Evolutionary conservation across 2,888 invertebrate species (phyloP).

Genomic region (Cylindroiulus punctatus): DNA sequence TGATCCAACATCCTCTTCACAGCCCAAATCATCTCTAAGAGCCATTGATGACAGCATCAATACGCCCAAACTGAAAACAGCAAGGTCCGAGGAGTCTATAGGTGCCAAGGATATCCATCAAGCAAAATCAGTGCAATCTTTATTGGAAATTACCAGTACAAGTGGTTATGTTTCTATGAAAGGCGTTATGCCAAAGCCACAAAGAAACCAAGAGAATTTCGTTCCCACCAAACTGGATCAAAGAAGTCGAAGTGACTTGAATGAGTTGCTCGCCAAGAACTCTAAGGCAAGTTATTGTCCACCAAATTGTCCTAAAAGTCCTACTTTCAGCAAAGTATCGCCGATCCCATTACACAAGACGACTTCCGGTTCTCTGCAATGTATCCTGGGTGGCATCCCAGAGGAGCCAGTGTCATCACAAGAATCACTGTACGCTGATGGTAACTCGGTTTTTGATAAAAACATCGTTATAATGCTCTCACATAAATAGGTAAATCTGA

Average conservation of each 20-base stretch:
- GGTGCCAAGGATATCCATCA: background rate
- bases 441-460: background rate
- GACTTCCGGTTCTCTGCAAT: background rate
- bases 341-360: background rate
- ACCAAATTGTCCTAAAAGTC: background rate
- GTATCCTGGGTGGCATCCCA: background rate
- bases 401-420: background rate
- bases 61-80: background rate
- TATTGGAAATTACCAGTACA: background rate
- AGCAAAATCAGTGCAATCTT: background rate
- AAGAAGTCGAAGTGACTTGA: background rate
- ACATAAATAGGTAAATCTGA: no score
- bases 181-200: background rate
- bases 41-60: background rate
- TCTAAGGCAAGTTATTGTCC: background rate
- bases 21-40: background rate
- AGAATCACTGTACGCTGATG: background rate
- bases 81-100: background rate
- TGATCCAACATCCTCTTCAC: background rate
- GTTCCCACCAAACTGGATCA: background rate
- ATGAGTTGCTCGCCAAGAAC: background rate
- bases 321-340: background rate
- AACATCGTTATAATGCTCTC: no score
- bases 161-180: background rate
- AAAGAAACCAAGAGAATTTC: background rate